phyloP scores from a whole-genome alignment of 1,140 invertebrate genomes.

The Tenebrio molitor region DNA sequence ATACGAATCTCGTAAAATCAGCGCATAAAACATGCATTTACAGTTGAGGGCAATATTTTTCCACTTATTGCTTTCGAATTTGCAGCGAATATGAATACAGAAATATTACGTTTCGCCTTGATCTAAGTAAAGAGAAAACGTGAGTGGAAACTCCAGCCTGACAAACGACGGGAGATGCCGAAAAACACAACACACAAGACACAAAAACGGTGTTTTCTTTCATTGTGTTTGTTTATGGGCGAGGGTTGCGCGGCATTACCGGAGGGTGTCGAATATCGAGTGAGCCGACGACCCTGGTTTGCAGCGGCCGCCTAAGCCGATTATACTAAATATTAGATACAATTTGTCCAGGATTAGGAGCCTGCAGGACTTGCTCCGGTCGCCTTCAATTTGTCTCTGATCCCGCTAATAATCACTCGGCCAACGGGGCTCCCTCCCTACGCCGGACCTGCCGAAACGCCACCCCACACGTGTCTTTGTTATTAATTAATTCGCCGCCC shows the following conservation, averaged over 20 bases:
- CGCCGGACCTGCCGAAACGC: constrained; percentile 6
- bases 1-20: constrained; percentile 7
- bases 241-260: not conserved
- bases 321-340: constrained; percentile 65
- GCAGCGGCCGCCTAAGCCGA: constrained; percentile 57
- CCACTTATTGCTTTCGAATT: constrained; percentile 26
- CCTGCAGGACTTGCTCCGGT: constrained; percentile 48
- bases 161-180: not conserved
- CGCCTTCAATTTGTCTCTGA: constrained; percentile 59
- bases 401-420: constrained; percentile 60
- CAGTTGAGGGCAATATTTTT: constrained; percentile 13
- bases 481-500: constrained; percentile 35
- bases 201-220: not conserved
- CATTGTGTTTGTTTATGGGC: not conserved
- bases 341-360: constrained; percentile 63
- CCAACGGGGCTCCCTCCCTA: constrained; percentile 9
- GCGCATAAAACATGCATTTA: constrained; percentile 30
- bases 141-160: constrained; percentile 18
- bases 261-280: constrained; percentile 31
- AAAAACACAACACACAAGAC: constrained; percentile 2
- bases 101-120: constrained; percentile 9
- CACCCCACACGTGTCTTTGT: constrained; percentile 26
- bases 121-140: constrained; percentile 12
- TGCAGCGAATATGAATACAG: constrained; percentile 20
- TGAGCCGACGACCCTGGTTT: constrained; percentile 9